Conservation (phyloP, 2,888 invertebrate species). For the Cataglyphis altisquamis region DNA sequence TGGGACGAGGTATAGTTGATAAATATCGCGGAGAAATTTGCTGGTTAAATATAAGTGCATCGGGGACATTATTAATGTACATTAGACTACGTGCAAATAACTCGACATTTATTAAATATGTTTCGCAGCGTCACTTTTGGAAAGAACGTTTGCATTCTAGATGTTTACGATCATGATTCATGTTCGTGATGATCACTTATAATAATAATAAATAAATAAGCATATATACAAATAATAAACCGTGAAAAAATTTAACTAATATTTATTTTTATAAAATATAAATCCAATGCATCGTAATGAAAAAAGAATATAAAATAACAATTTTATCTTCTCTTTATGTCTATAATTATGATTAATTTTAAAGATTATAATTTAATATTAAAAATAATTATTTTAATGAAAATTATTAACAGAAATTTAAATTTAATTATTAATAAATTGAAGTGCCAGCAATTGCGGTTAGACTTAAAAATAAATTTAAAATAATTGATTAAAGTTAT, state of each 20-base stretch:
- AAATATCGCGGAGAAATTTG: not conserved
- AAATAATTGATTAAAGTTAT: too few relatives aligned
- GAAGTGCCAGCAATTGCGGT: too few relatives aligned
- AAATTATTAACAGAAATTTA: too few relatives aligned
- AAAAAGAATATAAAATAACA: not conserved
- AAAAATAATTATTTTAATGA: too few relatives aligned
- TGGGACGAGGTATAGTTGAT: too few relatives aligned
- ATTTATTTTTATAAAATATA: not conserved
- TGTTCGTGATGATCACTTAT: not conserved
- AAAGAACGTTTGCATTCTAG: too few relatives aligned
- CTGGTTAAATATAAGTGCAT: not conserved
- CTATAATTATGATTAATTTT: not conserved
- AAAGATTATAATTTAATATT: too few relatives aligned
- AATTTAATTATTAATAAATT: too few relatives aligned
- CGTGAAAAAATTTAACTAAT: not conserved
- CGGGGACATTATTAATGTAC: not conserved
- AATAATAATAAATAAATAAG: not conserved
- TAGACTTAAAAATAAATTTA: too few relatives aligned
- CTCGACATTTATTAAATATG: not conserved
- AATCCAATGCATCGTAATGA: not conserved
- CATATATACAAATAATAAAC: not conserved
- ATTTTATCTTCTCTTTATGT: not conserved
- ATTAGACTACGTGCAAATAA: not conserved
- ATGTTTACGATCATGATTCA: not conserved
- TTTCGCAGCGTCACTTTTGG: not conserved